Evolutionary conservation across 92 coral and sea anemone species (phyloP), one percentile per base, ranked within the genome.

Genomic region (Plumapathes pennacea): DNA sequence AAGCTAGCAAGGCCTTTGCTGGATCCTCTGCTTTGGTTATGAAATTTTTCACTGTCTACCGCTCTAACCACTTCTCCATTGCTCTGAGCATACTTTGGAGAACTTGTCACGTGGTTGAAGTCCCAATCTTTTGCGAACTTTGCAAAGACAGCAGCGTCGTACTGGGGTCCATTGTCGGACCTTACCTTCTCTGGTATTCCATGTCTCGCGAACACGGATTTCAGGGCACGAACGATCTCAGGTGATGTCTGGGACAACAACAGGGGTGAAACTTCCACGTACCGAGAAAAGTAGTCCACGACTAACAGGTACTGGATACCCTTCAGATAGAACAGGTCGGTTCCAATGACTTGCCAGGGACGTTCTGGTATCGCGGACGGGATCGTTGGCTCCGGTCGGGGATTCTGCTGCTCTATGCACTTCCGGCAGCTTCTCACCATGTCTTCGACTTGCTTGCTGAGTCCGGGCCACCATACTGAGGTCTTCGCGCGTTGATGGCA

Each of bases 401-500:
- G 23, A 36, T 20, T 46, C 44, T 77, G 17, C 48, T 70, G 71
- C 19, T 68, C 77, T 9, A 62, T 66, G 46, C 77, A 67, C 65
- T 77, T 67, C 41, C 66, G 20, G 59, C 81, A 73, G 13, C 14
- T 32, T 6, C 42, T 37, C 6, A 62, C 59, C 44, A 62, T 21
- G 42, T 62, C 81, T 22, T 63, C 67, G 4, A 63, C 46, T 31
- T 62, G 72, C 7, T 37, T 32, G 56, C 88, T 76, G 15, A 81
- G 32, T 2, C 85, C 95, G 36, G 89, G 89, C 90, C 89, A 88
- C 89, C 90, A 83, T n/a, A 88, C 69, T 15, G 84, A 74, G 41
- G 27, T 32, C 23, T 61, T 62, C 20, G 74, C 94, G 6, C 78
- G 77, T 38, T 26, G 54, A 6, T 86, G 59, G 57, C 86, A 85